Evolutionary conservation across 2,113 vertebrate genomes (phyloP), one percentile per base, ranked within the genome.

Genomic region (Plectropomus leopardus): DNA sequence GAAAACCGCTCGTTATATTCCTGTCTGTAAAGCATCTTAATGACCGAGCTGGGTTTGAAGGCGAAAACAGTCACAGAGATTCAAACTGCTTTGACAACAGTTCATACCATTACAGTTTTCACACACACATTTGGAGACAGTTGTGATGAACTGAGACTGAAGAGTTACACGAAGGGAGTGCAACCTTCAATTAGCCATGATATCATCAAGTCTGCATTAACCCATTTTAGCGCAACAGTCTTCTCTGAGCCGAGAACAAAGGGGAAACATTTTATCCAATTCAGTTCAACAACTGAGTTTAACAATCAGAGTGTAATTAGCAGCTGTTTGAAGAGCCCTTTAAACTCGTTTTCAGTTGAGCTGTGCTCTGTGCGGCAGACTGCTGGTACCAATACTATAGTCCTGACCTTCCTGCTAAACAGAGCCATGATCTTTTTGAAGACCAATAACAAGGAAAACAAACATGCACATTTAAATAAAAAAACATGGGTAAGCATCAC

Each of bases 261-360:
- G 30, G 2, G 5, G 19, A 8, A 42, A 54, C 11, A 7, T 15
- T 65, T 57, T 42, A 40, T 53, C 17, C 44, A 65, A 47, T 65
- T 45, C 19, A 14, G 1, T 65, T 65, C 40, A 6, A 23, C 34
- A 42, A 23, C n/a, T n/a, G n/a, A n/a, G n/a, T n/a, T n/a, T n/a
- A n/a, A n/a, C n/a, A n/a, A n/a, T n/a, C n/a, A 21, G 6, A 48
- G 23, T 72, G 51, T 13, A 24, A 76, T 60, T 47, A 32, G 55
- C 42, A 36, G 60, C 44, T 36, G 4, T 13, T 24, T 48, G 16
- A 57, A 53, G n/a, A 40, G 13, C 5, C 17, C 19, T 57, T 4
- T 51, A 14, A 23, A n/a, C 30, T 14, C 34, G 19, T 17, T 55
- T 55, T 55, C 14, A 50, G n/a, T 34, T 72, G 50, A 32, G 30